Evolutionary conservation across 2,888 invertebrate genomes (phyloP).

Genomic region (Graphium colonna): DNA sequence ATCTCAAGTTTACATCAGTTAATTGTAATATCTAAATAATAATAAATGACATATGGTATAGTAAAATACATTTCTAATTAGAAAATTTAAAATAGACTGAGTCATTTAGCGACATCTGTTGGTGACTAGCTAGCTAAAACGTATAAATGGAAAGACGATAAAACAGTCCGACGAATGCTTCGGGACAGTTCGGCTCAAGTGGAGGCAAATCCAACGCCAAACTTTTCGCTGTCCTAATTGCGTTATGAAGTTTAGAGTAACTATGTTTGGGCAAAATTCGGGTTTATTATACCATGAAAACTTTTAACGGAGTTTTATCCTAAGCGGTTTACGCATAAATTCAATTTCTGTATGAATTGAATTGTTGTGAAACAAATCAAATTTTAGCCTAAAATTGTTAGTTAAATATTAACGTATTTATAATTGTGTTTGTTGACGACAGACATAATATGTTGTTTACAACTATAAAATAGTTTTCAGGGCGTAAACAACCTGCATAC

Average conservation of each 20-base stretch:
- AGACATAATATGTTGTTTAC: too few relatives aligned
- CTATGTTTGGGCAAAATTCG: constrained; percentile 19
- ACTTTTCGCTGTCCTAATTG: constrained; percentile 28
- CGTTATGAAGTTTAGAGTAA: constrained; percentile 27
- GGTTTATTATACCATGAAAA: constrained; percentile 23
- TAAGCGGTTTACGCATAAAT: constrained; percentile 15
- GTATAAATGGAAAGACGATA: constrained; percentile 42
- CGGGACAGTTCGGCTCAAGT: constrained; percentile 32
- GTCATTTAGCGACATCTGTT: constrained; percentile 48
- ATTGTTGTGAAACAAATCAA: background rate
- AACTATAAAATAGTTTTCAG: too few relatives aligned
- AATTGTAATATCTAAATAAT: too few relatives aligned
- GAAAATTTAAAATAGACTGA: constrained; percentile 4
- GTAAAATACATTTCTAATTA: too few relatives aligned
- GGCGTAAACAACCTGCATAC: too few relatives aligned
- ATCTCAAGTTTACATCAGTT: too few relatives aligned
- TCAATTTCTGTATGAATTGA: constrained; percentile 9
- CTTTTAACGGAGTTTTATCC: constrained; percentile 21
- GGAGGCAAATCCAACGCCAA: constrained; percentile 23
- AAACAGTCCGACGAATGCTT: constrained; percentile 48
- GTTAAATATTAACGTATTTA: too few relatives aligned
- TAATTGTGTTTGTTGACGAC: too few relatives aligned
- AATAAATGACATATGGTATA: too few relatives aligned
- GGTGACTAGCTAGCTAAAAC: constrained; percentile 40
- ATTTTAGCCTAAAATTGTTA: background rate